phyloP scores from a whole-genome alignment of 2,888 invertebrate species.

The Germaria angustata region DNA sequence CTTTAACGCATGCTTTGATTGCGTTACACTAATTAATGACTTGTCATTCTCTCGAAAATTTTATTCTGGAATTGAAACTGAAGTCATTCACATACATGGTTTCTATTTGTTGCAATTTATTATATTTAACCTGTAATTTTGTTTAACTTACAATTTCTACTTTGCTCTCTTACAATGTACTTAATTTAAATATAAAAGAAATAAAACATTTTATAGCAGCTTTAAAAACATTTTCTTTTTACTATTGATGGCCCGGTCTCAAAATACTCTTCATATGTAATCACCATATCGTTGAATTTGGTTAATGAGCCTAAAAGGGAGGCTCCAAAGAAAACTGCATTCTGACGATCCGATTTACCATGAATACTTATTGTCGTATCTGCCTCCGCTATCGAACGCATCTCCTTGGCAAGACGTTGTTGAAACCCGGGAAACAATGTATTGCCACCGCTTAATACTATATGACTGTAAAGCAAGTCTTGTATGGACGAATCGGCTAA shows the following conservation, averaged over 20 bases:
- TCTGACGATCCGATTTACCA: slow-evolving; percentile 34
- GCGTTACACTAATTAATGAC: too few relatives aligned
- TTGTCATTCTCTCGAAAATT: too few relatives aligned
- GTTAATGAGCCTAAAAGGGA: slow-evolving; percentile 16
- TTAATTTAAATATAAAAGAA: not conserved
- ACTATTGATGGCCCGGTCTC: slow-evolving; percentile 24
- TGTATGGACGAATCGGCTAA: slow-evolving; percentile 12
- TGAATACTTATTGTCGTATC: slow-evolving; percentile 1
- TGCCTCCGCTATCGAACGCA: slow-evolving; percentile 20
- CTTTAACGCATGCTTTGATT: too few relatives aligned
- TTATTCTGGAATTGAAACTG: too few relatives aligned
- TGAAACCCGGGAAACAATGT: slow-evolving; percentile 29
- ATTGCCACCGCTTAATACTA: slow-evolving; percentile 44
- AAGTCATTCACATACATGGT: not conserved
- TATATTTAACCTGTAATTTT: too few relatives aligned
- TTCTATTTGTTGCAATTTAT: not conserved
- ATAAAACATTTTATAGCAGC: not conserved
- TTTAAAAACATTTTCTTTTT: slow-evolving; percentile 19
- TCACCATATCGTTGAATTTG: slow-evolving; percentile 13
- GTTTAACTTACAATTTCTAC: too few relatives aligned
- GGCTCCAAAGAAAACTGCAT: slow-evolving; percentile 29
- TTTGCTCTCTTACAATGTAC: not conserved
- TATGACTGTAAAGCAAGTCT: slow-evolving; percentile 25
- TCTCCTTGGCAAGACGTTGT: slow-evolving; percentile 8
- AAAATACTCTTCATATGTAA: slow-evolving; percentile 28